These are phyloP conservation scores for Drosophila quasianomalipes DNA, from an alignment of 2,888 invertebrate species.

Conservation along the genomic window DNA sequence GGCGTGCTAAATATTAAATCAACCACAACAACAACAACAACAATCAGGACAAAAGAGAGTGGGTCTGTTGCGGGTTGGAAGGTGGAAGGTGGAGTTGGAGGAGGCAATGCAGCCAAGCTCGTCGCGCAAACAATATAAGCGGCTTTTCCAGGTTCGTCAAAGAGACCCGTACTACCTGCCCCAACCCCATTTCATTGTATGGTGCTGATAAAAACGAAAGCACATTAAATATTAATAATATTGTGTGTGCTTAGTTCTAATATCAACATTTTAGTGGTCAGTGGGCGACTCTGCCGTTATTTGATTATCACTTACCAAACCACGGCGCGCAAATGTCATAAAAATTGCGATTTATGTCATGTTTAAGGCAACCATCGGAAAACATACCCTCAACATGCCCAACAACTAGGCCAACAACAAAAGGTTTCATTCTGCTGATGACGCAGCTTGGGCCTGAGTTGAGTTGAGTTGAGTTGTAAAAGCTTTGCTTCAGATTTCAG, in stretches of 20 bases:
- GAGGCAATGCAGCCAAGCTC: constrained; percentile 29
- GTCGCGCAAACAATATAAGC: constrained; percentile 68
- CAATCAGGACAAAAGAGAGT: background rate
- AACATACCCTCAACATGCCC: background rate
- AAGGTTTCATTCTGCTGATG: background rate
- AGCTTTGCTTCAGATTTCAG: background rate
- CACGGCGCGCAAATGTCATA: constrained; percentile 36
- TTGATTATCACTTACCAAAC: constrained; percentile 55
- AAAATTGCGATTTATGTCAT: constrained; percentile 47
- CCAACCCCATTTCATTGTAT: constrained; percentile 33
- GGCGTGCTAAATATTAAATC: constrained; percentile 80
- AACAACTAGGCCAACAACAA: background rate
- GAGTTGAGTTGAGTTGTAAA: background rate
- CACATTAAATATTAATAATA: constrained; percentile 79
- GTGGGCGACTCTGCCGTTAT: constrained; percentile 28
- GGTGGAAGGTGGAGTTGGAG: background rate
- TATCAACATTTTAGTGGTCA: constrained; percentile 64
- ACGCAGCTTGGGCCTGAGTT: background rate
- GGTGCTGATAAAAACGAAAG: constrained; percentile 56
- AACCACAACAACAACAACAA: constrained; percentile 50
- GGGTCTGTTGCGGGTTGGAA: background rate
- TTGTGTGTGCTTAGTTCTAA: constrained; percentile 68
- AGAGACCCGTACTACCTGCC: constrained; percentile 20
- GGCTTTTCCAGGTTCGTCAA: constrained; percentile 73
- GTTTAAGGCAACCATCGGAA: constrained; percentile 7